Evolutionary conservation across 2,888 invertebrate species (phyloP), one percentile per base, ranked within the genome.

Genomic region (Pollenia amentaria): DNA sequence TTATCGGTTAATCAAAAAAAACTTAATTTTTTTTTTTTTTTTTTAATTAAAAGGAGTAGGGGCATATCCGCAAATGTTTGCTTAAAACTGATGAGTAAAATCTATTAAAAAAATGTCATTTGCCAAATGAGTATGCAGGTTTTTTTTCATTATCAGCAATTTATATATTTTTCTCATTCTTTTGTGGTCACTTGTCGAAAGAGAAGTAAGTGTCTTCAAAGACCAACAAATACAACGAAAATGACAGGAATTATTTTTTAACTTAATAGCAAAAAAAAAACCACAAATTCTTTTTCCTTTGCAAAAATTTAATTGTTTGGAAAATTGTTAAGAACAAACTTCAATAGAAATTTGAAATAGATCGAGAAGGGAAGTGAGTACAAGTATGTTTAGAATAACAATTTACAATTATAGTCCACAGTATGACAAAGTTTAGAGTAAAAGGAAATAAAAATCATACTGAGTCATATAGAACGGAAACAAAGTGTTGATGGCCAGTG

Each of bases 281-380:
- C 46, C 38, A 62, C 51, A 29, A 29, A 29, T 29, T 76, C 62
- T 9, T 55, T 48, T 76, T 75, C 14, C 38, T 79, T 53, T 65
- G 55, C 70, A 48, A 21, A 40, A 29, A 69, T 75, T 84, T 84
- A 84, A 84, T 84, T 84, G 75, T 84, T 84, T 79, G 79, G 84
- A 79, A 84, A 79, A 84, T 75, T 79, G 70, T 55, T 64, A 14
- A 62, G 14, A 72, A 69, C 42, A 53, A 29, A n/a, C 14, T 42
- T 76, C 14, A 18, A 40, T 38, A 57, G 21, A 53, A 73, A 70
- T 79, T 64, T 53, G 9, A 65, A 11, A 55, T 53, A 55, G 64
- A 48, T 81, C 42, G 40, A 57, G 18, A 57, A 51, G 60, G 46
- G 53, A 48, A 8, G 29, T 21, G 12, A 16, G 40, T 16, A 69